Evolutionary conservation across 2,113 vertebrate species (phyloP), one percentile per base, ranked within the genome.

Genomic region (Bos taurus): DNA sequence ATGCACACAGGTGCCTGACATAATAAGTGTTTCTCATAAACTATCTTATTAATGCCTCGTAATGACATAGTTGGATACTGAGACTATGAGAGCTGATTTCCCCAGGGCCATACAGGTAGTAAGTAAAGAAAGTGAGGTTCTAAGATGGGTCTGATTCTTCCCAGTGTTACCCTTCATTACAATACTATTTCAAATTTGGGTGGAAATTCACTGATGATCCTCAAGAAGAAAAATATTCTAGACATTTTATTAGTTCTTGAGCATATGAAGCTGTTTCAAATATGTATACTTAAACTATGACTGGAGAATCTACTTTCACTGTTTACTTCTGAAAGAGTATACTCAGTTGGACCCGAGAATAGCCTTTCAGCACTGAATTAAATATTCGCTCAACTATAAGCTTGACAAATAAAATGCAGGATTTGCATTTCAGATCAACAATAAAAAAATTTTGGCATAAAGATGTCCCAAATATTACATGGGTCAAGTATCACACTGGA

Each of bases 381-480:
- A 28, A 17, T 67, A 91, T 89, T 21, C 15, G n/a, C 62, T 93
- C 52, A 57, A 86, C 7, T 48, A 21, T n/a, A 95, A 78, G 19
- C 6, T 26, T 95, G 9, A 6, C 50, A 90, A 56, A 67, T 81
- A 92, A 92, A 88, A 88, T 64, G 19, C 5, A 77, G 59, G 16
- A 83, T 89, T 96, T 62, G 60, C 93, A 95, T 91, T 93, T 86
- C 46, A 86, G 59, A 81, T 40, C 71, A 93, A 59, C 30, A 74
- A 57, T 3, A 57, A 90, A 59, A 50, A n/a, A 48, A 21, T 77
- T 91, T 92, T 67, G 10, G n/a, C 48, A 11, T 33, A 91, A 85
- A 28, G 9, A 33, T 82, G 14, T 36, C 15, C 21, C 71, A 90
- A 81, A 56, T 88, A 90, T 36, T 81, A 15, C 40, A 33, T 86